Evolutionary conservation across 2,797 vertebrate species (phyloP), one percentile per base, ranked within the genome.

Genomic region (Epinephelus coioides): DNA sequence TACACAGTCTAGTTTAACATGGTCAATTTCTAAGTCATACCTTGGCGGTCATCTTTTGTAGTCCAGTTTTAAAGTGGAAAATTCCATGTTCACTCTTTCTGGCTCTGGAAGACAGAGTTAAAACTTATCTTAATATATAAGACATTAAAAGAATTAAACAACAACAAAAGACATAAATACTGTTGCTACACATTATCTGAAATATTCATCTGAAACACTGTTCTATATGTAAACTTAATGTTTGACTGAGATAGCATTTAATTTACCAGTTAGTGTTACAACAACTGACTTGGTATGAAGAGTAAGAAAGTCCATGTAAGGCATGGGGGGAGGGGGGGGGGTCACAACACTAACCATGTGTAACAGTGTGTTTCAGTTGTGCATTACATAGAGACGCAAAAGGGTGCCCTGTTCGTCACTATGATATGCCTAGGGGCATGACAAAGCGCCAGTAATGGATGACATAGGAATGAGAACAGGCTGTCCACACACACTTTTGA

Each of bases 41-140:
- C 97, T 98, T 98, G 70, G 95, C 86, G 1, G 93, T 95, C 80
- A 97, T 95, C 89, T 97, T 98, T 8, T 97, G 96, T 73, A 95
- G 88, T 68, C 96, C 97, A 68, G 95, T 88, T 74, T 97, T 96
- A 61, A 96, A 97, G 80, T 97, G 95, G 76, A 98, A 98, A 85
- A 98, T 95, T 17, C 97, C 95, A 34, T 96, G 95, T 76, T 97
- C 97, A 1, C 92, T 97, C 88, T 94, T 96, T 50, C 92, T 96
- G 46, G 96, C 92, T 85, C 97, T 98, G 87, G n/a, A 77, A 79
- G 0, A 65, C 34, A 81, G 51, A 68, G 12, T 18, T 30, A 55
- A 66, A 55, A 55, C 21, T 49, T 8, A 56, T 13, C 49, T 10
- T 53, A 6, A 23, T 3, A 76, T 49, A 13, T 6, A 34, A 53